A percentile compares a stretch with the other conserved stretches of the same genome.
Evolutionary conservation across 2,888 invertebrate genomes (phyloP).

Genomic region (Octonoba sinensis): DNA sequence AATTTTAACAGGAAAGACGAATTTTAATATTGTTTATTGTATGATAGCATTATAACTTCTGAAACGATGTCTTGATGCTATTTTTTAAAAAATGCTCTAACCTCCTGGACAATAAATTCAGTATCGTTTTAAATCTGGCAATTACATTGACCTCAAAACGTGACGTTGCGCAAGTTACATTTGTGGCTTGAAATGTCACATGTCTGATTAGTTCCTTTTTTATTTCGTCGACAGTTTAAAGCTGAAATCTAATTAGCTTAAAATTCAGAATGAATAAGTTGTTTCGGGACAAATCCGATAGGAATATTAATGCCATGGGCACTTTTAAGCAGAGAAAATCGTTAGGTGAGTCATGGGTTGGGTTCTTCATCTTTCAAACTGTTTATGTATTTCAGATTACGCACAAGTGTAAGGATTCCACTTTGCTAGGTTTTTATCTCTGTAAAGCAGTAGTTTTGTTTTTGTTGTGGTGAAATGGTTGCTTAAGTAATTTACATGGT

Average conservation of each 20-base stretch:
- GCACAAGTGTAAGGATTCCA: too few species aligned
- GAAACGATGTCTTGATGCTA: too few species aligned
- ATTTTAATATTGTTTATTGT: too few species aligned
- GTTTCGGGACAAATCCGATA: slow-evolving; percentile 52
- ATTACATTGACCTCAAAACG: slow-evolving; percentile 47
- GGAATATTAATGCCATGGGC: slow-evolving; percentile 68
- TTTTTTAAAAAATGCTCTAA: too few species aligned
- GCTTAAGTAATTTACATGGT: too few species aligned
- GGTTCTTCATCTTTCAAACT: slow-evolving; percentile 13
- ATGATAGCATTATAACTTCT: too few species aligned
- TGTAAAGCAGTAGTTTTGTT: too few species aligned
- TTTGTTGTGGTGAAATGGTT: too few species aligned
- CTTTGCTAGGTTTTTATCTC: too few species aligned
- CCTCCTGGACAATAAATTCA: too few species aligned
- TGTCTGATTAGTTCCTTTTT: slow-evolving; percentile 53
- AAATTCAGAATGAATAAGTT: slow-evolving; percentile 45
- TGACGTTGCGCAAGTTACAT: slow-evolving; percentile 60
- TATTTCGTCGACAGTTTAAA: slow-evolving; percentile 13
- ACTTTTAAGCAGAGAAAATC: slow-evolving; percentile 72
- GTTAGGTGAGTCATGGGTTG: slow-evolving; percentile 69
- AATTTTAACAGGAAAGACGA: too few species aligned
- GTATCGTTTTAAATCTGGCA: slow-evolving; percentile 25
- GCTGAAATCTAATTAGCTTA: slow-evolving; percentile 8
- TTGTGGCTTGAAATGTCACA: slow-evolving; percentile 55
- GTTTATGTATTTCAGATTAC: too few species aligned